Base-by-base conservation (phyloP, 2,113 vertebrate species). In the Urocitellus parryii region DNA sequence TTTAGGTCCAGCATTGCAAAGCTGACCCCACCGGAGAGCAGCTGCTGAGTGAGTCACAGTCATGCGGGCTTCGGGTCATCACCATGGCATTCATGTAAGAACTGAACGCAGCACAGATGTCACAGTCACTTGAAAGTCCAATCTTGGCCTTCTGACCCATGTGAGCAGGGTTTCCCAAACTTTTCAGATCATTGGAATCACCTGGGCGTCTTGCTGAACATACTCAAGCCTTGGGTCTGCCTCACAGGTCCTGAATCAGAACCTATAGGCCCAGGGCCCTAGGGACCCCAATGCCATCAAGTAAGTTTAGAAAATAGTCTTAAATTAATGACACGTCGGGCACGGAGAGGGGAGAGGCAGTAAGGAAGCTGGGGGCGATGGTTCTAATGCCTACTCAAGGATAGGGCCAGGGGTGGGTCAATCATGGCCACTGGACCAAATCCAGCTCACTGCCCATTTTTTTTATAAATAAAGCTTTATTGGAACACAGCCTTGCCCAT, bases 31-130 rank as follows among this genome's bases (percentile, higher is more conserved):
- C 84, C 34, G 51, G 85, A 58, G 80, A 53, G 51, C 84, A 92
- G 95, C 77, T 94, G 96, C 39, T 72, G 2, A 0, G 2, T 88
- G 93, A 97, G 85, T 95, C 84, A 97, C 32, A 42, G 45, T 13
- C 20, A n/a, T 61, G 76, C 53, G 85, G 85, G 73, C 61, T 79
- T 78, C 94, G 34, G 39, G 0, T 83, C 6, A 67, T 89, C 83
- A 63, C 2, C 1, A 1, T 61, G 42, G 85, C 67, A 61, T 65
- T 63, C n/a, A 0, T 39, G 25, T 29, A 42, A 63, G 87, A 94
- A 78, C 76, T 18, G 76, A 81, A 96, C 51, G 53, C 6, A 13
- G 1, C 12, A 18, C 61, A 56, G 67, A 70, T 58, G 88, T 48
- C 78, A 39, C 0, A 2, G 42, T n/a, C 7, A 48, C 74, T 93